Evolutionary conservation across 2,113 vertebrate species (phyloP).

Genomic region (Corythornis cristatus): DNA sequence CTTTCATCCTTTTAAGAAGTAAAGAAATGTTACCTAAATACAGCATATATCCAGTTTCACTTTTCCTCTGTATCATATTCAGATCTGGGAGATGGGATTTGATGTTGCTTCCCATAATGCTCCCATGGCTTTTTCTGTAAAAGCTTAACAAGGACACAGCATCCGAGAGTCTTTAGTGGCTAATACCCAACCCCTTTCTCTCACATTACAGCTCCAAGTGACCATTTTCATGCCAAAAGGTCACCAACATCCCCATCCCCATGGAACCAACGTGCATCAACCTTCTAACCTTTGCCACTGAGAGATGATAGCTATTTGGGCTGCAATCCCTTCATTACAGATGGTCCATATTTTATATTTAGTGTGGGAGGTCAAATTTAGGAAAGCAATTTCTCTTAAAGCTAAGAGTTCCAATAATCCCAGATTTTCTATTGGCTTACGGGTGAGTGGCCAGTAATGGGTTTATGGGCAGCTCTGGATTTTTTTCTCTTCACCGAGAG

Average conservation of each 20-base stretch:
- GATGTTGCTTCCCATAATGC: slow-evolving; percentile 62
- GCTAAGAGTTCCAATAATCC: slow-evolving; percentile 80
- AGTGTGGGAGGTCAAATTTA: slow-evolving; percentile 88
- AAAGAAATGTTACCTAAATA: slow-evolving; percentile 37
- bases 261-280: slow-evolving; percentile 73
- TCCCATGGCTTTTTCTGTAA: slow-evolving; percentile 58
- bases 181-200: slow-evolving; percentile 74
- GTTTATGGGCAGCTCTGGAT: slow-evolving; percentile 73
- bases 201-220: slow-evolving; percentile 79
- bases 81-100: slow-evolving; percentile 69
- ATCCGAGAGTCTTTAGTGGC: slow-evolving; percentile 73
- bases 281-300: slow-evolving; percentile 76
- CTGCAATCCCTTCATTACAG: slow-evolving; percentile 85
- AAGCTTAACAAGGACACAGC: slow-evolving; percentile 71
- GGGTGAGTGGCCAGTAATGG: slow-evolving; percentile 77
- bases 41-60: slow-evolving; percentile 62
- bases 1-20: slow-evolving; percentile 51
- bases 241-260: slow-evolving; percentile 73
- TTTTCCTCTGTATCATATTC: slow-evolving; percentile 53
- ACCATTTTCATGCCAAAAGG: slow-evolving; percentile 81
- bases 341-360: slow-evolving; percentile 93
- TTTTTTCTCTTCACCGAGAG: slow-evolving; percentile 64
- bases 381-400: slow-evolving; percentile 88
- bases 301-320: slow-evolving; percentile 81
- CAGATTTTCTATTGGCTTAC: slow-evolving; percentile 75